Evolutionary conservation across 2,888 invertebrate species (phyloP).

Genomic region (Noctua comes): DNA sequence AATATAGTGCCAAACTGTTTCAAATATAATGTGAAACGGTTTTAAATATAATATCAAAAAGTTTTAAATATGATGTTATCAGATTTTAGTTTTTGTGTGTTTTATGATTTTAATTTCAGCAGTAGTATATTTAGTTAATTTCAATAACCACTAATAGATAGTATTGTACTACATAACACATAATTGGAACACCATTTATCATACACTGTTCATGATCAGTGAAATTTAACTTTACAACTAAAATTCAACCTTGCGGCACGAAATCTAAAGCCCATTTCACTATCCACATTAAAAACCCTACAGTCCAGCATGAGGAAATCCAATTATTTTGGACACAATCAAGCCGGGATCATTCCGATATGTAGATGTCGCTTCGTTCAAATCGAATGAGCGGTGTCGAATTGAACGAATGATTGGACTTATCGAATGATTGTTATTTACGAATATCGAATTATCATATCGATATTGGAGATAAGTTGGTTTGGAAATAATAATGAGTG

Average conservation of each 20-base stretch:
- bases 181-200: constrained; percentile 74
- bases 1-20: no score
- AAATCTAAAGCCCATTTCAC: constrained; percentile 15
- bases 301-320: constrained; percentile 73
- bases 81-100: no score
- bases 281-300: constrained; percentile 7
- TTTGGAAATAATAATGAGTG: constrained; percentile 45
- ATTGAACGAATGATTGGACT: constrained; percentile 68
- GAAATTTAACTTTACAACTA: constrained; percentile 3
- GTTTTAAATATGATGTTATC: no score
- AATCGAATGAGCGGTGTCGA: constrained; percentile 65
- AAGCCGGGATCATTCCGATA: constrained; percentile 76
- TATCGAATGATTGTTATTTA: constrained; percentile 68
- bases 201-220: constrained; percentile 65
- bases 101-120: no score
- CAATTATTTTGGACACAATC: constrained; percentile 86
- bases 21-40: no score
- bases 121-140: not conserved
- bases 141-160: not conserved
- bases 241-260: constrained; percentile 27
- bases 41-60: no score
- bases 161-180: constrained; percentile 51
- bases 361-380: constrained; percentile 62
- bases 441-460: constrained; percentile 61
- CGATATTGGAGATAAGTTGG: constrained; percentile 49